phyloP scores from a whole-genome alignment of 2,888 invertebrate genomes.

The Cosmia trapezina region DNA sequence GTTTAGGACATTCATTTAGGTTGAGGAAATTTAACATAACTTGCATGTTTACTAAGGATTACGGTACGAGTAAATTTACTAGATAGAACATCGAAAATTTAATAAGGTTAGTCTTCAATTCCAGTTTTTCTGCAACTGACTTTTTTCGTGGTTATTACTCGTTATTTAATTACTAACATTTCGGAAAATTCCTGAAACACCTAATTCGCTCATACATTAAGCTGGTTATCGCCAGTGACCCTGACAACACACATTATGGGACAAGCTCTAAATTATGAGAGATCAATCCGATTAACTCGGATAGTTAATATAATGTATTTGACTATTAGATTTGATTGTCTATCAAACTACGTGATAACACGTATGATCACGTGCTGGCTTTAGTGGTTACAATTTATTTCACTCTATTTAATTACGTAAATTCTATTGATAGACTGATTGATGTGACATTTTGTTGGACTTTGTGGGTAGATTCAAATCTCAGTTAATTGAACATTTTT shows the following conservation, averaged over 20 bases:
- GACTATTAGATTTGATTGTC: conserved; percentile 13
- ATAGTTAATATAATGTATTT: conserved; percentile 15
- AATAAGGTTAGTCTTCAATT: too few relatives aligned
- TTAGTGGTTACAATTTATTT: neutral
- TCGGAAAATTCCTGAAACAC: neutral
- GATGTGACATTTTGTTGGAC: neutral
- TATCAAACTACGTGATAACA: neutral
- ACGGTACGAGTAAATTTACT: too few relatives aligned
- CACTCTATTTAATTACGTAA: neutral
- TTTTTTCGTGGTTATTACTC: neutral
- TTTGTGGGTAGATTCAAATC: neutral
- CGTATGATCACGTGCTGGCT: neutral
- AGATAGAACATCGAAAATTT: too few relatives aligned
- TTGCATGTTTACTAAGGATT: too few relatives aligned
- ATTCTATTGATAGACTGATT: neutral
- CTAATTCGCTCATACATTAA: neutral
- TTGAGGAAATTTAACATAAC: too few relatives aligned
- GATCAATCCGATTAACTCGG: neutral
- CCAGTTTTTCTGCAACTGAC: too few relatives aligned
- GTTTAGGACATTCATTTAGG: too few relatives aligned
- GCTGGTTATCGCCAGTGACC: conserved; percentile 9
- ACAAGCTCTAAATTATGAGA: conserved; percentile 6
- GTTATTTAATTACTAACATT: neutral
- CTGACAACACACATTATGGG: conserved; percentile 5
- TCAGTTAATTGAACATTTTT: neutral